These are phyloP conservation scores for Stegophylla sp. DNA, from an alignment of 2,888 invertebrate species.

Conservation along the genomic window DNA sequence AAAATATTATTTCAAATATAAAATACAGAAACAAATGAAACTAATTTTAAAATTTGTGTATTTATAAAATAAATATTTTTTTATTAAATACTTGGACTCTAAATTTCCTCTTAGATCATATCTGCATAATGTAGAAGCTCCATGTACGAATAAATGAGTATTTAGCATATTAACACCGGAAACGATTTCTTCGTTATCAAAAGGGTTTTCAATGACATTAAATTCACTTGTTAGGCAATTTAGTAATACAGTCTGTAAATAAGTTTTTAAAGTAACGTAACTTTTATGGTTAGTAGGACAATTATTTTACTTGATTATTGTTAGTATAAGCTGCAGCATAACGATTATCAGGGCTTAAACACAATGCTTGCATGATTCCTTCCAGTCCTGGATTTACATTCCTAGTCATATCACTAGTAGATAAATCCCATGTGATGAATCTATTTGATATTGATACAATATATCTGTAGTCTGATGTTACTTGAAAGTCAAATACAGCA, in stretches of 20 bases:
- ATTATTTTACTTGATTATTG: constrained; percentile 78
- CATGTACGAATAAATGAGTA: constrained; percentile 79
- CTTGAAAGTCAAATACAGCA: constrained; percentile 89
- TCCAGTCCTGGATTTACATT: constrained; percentile 92
- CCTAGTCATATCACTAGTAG: constrained; percentile 91
- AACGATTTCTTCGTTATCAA: constrained; percentile 73
- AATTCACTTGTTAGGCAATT: constrained; percentile 95
- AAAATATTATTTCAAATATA: not conserved
- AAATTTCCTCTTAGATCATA: constrained; percentile 81
- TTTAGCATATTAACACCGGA: constrained; percentile 74
- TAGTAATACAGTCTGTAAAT: constrained; percentile 78
- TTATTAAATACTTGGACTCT: constrained; percentile 68
- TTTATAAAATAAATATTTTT: constrained; percentile 2
- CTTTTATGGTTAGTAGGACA: not conserved
- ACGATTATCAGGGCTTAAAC: constrained; percentile 92
- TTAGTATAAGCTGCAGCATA: constrained; percentile 96
- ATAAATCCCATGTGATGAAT: constrained; percentile 95
- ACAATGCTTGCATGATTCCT: constrained; percentile 94
- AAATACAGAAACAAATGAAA: not conserved
- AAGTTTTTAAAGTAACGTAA: constrained; percentile 28
- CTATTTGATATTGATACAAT: constrained; percentile 95
- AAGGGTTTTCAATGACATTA: constrained; percentile 82
- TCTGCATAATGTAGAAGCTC: constrained; percentile 77
- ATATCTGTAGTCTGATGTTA: constrained; percentile 89
- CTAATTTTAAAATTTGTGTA: not conserved